Evolutionary conservation across 2,888 invertebrate species (phyloP), one percentile per base, ranked within the genome.

Genomic region (Philereme transversata): DNA sequence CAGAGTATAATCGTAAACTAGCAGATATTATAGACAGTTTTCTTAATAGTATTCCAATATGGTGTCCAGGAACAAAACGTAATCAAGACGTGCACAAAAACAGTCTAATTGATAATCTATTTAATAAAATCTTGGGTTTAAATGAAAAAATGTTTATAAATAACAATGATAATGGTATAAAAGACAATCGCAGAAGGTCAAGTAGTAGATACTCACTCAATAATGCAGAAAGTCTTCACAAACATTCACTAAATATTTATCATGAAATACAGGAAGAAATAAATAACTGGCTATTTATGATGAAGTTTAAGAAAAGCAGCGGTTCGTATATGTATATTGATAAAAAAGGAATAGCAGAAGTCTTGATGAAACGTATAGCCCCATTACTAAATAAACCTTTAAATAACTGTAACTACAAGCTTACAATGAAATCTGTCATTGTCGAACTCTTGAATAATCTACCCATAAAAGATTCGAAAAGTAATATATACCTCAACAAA

Each of bases 21-120:
- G 75, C 67, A 56, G 36, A 49, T 35, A 73, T 75, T 65, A 79
- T 85, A 41, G 73, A 82, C 5, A 53, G 70, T 0, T 81, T 78
- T 54, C 49, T 88, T 9, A 72, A 74, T 34, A 62, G 65, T 5
- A 49, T 84, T 8, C 79, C 81, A 0, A 73, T 78, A 62, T 81
- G 78, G 79, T 70, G 73, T 57, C 77, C 79, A 4, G 75, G 72
- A 4, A 53, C 64, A 1, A 70, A 69, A 38, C 55, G 62, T 34
- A 73, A 79, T 22, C 75, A 75, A 58, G 51, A 52, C 5, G 7
- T 40, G 3, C 73, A 74, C 35, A 78, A 74, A 66, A 60, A 69
- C 3, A 52, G 51, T 40, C 57, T 87, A 7, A 75, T 65, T 57
- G 68, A 77, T n/a, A 73, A 68, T 34, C 71, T 87, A 4, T 68